Evolutionary conservation across 2,113 vertebrate genomes (phyloP).

Genomic region (Coturnix japonica): DNA sequence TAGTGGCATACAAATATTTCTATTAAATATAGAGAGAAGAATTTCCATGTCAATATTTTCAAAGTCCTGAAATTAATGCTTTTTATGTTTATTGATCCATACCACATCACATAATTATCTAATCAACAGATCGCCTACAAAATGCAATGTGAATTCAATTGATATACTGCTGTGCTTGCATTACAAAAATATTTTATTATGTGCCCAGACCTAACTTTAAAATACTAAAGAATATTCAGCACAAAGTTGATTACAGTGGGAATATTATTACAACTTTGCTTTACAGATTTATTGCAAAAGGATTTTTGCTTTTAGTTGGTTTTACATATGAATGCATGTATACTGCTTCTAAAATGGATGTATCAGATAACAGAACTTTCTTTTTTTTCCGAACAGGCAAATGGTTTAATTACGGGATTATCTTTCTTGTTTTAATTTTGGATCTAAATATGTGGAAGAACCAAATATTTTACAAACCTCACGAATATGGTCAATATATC

Average conservation of each 20-base stretch:
- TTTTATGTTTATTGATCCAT: slow-evolving; percentile 36
- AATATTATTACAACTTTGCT: slow-evolving; percentile 51
- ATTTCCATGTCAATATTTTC: slow-evolving; percentile 43
- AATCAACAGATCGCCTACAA: slow-evolving; percentile 48
- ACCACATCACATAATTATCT: slow-evolving; percentile 11
- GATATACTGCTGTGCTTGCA: neutral
- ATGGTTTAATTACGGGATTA: slow-evolving; percentile 99
- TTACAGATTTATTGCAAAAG: slow-evolving; percentile 28
- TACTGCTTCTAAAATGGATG: neutral
- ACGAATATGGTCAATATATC: slow-evolving; percentile 96
- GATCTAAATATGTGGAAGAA: slow-evolving; percentile 99
- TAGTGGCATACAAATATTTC: slow-evolving; percentile 1
- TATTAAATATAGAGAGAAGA: neutral
- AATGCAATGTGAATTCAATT: slow-evolving; percentile 37
- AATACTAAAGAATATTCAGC: slow-evolving; percentile 36
- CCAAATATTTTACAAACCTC: slow-evolving; percentile 98
- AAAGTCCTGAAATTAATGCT: neutral
- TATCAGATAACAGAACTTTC: slow-evolving; percentile 55
- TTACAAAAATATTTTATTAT: slow-evolving; percentile 58
- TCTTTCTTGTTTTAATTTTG: slow-evolving; percentile 97
- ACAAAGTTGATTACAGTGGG: neutral
- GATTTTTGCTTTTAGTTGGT: neutral
- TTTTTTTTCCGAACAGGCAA: slow-evolving; percentile 85
- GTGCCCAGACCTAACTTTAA: slow-evolving; percentile 43
- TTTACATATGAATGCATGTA: neutral